These are phyloP conservation scores for Hymenopus coronatus DNA, from an alignment of 2,888 invertebrate genomes.

Conservation along the genomic window DNA sequence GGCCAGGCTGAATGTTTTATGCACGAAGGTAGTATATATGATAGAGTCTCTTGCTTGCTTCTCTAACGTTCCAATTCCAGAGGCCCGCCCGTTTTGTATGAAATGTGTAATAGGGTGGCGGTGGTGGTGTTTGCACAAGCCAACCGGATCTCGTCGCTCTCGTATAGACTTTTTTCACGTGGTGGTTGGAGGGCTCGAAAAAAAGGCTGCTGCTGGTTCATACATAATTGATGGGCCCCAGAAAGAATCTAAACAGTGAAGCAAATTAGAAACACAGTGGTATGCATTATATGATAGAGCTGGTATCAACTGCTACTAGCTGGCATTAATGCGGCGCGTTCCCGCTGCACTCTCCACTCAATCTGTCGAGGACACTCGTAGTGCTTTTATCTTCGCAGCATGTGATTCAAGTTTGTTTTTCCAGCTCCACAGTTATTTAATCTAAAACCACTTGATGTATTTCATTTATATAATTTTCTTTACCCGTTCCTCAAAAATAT, in stretches of 20 bases:
- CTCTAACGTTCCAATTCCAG: slow-evolving; percentile 20
- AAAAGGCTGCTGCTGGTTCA: slow-evolving; percentile 5
- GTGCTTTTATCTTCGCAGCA: too few species aligned
- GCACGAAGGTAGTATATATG: slow-evolving; percentile 17
- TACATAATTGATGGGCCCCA: slow-evolving; percentile 22
- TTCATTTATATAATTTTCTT: too few species aligned
- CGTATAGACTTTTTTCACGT: slow-evolving; percentile 3
- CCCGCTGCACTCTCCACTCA: too few species aligned
- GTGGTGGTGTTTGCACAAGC: slow-evolving; percentile 18
- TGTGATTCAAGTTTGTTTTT: too few species aligned
- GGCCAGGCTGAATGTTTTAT: slow-evolving; percentile 4
- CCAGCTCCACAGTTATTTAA: too few species aligned
- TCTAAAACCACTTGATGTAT: too few species aligned
- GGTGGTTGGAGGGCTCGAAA: not conserved
- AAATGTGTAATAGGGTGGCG: slow-evolving; percentile 29
- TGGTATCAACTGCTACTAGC: slow-evolving; percentile 22
- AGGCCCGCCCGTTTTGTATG: slow-evolving; percentile 12
- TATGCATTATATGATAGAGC: slow-evolving; percentile 27
- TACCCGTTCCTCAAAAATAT: too few species aligned
- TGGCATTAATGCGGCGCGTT: not conserved
- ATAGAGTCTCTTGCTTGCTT: not conserved
- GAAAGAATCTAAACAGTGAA: slow-evolving; percentile 32
- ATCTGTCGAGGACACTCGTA: too few species aligned
- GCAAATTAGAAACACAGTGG: slow-evolving; percentile 31
- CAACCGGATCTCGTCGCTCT: not conserved